Conservation (phyloP, 2,797 vertebrate genomes). For the Zalophus californianus region DNA sequence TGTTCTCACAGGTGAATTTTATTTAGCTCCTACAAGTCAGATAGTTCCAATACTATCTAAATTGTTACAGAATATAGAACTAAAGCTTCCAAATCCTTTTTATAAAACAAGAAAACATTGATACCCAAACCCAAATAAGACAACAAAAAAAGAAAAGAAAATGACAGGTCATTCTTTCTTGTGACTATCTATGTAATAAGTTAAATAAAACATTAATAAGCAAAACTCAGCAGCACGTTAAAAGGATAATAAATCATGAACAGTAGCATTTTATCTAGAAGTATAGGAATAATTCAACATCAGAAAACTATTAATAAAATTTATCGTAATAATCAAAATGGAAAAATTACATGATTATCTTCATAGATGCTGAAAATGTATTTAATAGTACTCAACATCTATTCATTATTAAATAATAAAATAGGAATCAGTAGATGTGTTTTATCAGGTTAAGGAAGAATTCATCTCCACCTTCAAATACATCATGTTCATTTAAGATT, state of each 20-base stretch:
- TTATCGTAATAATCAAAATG: constrained; percentile 32
- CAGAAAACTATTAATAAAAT: constrained; percentile 25
- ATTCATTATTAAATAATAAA: constrained; percentile 44
- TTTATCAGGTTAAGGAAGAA: constrained; percentile 32
- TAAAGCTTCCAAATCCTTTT: constrained; percentile 9
- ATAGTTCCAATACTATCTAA: not conserved
- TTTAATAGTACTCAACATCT: not conserved
- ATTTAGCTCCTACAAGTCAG: not conserved
- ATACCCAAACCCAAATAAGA: not conserved
- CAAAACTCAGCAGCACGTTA: constrained; percentile 32
- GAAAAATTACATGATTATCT: constrained; percentile 29
- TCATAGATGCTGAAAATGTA: constrained; percentile 4
- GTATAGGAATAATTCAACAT: not conserved
- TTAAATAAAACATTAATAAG: constrained; percentile 55
- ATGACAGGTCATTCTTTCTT: not conserved
- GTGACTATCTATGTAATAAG: constrained; percentile 11
- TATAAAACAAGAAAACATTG: constrained; percentile 57
- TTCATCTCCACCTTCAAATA: not conserved
- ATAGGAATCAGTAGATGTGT: not conserved
- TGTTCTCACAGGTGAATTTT: constrained; percentile 48
- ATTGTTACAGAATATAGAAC: constrained; percentile 12
- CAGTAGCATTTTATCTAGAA: constrained; percentile 35
- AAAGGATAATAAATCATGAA: constrained; percentile 60
- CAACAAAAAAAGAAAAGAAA: not conserved
- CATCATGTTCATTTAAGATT: not conserved